phyloP scores from a whole-genome alignment of 2,888 invertebrate genomes.

The Allolobophora icterica region DNA sequence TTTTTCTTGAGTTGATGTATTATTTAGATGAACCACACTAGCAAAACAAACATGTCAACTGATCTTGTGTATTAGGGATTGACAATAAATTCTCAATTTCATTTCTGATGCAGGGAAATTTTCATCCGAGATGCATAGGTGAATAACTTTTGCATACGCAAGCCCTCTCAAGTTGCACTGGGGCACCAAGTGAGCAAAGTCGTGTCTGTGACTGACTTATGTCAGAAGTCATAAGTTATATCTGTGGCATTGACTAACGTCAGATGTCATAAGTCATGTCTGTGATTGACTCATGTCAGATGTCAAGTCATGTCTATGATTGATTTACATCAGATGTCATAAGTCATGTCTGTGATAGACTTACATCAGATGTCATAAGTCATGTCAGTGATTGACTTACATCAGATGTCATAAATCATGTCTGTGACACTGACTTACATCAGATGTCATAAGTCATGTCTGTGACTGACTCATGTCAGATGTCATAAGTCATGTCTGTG shows the following conservation, averaged over 20 bases:
- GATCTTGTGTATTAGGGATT: neutral
- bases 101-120: neutral
- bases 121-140: neutral
- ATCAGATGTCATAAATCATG: slow-evolving; percentile 44
- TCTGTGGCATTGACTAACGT: too few relatives aligned
- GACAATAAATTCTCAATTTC: neutral
- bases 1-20: neutral
- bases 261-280: slow-evolving; percentile 5
- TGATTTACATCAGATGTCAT: slow-evolving; percentile 45
- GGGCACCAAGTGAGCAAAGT: slow-evolving; percentile 43
- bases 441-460: slow-evolving; percentile 44
- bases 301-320: too few relatives aligned
- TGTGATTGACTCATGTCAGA: slow-evolving; percentile 46
- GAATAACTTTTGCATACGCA: neutral
- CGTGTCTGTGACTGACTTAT: neutral
- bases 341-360: too few relatives aligned
- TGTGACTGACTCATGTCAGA: slow-evolving; percentile 46
- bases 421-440: slow-evolving; percentile 45
- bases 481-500: slow-evolving; percentile 38
- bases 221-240: too few relatives aligned
- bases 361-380: slow-evolving; percentile 46
- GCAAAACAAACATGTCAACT: neutral
- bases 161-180: slow-evolving; percentile 27
- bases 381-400: slow-evolving; percentile 45
- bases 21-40: neutral